These are phyloP conservation scores for Odontesthes bonariensis DNA, from an alignment of 2,113 vertebrate species.

Conservation along the genomic window DNA sequence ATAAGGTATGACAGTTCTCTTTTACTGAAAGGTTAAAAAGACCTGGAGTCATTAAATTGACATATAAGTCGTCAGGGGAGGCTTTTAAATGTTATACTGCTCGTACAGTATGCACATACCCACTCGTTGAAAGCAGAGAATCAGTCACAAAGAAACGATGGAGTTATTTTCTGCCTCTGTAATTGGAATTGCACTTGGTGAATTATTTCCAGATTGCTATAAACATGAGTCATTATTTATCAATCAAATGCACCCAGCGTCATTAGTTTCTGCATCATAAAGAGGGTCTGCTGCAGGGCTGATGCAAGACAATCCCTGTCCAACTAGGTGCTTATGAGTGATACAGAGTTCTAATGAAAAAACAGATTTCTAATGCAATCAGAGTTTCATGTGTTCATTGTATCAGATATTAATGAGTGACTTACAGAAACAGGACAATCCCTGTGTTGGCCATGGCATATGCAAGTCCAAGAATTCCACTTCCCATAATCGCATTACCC, in stretches of 20 bases:
- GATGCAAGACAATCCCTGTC: slow-evolving; percentile 21
- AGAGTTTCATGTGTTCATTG: not conserved
- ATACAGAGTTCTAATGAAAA: too few relatives aligned
- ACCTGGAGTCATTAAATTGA: slow-evolving; percentile 17
- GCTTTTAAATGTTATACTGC: slow-evolving; percentile 24
- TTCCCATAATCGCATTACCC: slow-evolving; percentile 99
- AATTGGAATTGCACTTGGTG: slow-evolving; percentile 13
- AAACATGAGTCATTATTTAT: slow-evolving; percentile 26
- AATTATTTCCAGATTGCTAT: slow-evolving; percentile 30
- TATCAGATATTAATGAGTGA: slow-evolving; percentile 37
- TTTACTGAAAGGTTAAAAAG: slow-evolving; percentile 36
- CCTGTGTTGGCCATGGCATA: slow-evolving; percentile 99
- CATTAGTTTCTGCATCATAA: slow-evolving; percentile 21
- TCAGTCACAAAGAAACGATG: not conserved
- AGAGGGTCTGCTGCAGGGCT: slow-evolving; percentile 13
- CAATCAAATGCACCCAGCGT: slow-evolving; percentile 8
- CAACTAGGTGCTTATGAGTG: slow-evolving; percentile 33
- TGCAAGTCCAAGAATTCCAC: slow-evolving; percentile 95
- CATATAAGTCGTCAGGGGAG: slow-evolving; percentile 22
- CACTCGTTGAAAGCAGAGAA: slow-evolving; percentile 8
- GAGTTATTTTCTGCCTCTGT: slow-evolving; percentile 35
- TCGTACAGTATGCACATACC: not conserved
- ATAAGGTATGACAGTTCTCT: not conserved
- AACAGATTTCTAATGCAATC: not conserved
- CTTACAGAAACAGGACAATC: slow-evolving; percentile 96